Base-by-base conservation (phyloP, 2,888 invertebrate species). In the Phengaris alcon region DNA sequence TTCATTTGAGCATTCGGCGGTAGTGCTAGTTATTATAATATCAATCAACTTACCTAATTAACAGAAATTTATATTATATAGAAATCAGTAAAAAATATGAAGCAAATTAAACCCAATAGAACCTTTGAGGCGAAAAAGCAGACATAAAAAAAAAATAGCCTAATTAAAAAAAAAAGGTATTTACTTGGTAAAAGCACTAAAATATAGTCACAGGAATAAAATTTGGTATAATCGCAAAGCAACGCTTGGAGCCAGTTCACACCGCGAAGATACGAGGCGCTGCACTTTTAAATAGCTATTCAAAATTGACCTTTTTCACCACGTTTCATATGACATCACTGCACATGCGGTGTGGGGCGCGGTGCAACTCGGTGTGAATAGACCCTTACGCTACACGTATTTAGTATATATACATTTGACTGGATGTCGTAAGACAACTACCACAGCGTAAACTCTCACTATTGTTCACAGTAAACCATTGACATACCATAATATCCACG, bases 381-480 rank as follows among this genome's bases (percentile, higher is more conserved):
- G 35, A 2, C 35, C 35, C 85, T 82, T 89, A 90, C 82, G 81
- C 87, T 91, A 69, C 68, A 69, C 57, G 59, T 55, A 46, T 55
- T 64, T 64, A 82, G 82, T 82, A 88, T 87, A 88, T 87, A 89
- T 87, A 90, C 79, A 89, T 91, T 88, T 93, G 93, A 93, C 92
- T 93, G 88, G 83, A 86, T 89, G 92, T 92, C 93, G 85, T 85
- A 87, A 89, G 85, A 89, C 87, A 83, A 81, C 82, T 82, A 86
- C 83, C 80, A 79, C 77, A 79, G 75, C 77, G 77, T 77, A 79
- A 74, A 81, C 76, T 84, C 82, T 83, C 82, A 87, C 83, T 84
- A 83, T 72, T 48, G 55, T 70, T 72, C 75, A 57, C 57, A 69
- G 59, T 22, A 52, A 22, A 74, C 8, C 78, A 79, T 64, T 46